These are phyloP conservation scores for Cottus gobio DNA, from an alignment of 2,113 vertebrate genomes.

Conservation along the genomic window DNA sequence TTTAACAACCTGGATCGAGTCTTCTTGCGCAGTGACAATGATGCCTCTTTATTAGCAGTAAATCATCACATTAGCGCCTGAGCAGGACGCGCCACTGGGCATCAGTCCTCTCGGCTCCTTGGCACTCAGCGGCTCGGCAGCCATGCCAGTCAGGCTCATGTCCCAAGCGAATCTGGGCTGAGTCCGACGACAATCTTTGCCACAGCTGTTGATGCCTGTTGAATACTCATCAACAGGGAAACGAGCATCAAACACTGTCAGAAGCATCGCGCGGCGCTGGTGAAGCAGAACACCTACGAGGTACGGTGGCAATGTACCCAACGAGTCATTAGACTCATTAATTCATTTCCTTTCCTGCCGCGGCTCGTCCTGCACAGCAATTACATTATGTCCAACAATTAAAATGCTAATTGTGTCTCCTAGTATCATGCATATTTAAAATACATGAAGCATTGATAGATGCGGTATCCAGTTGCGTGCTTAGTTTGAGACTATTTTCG, in stretches of 20 bases:
- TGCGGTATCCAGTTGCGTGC: neutral
- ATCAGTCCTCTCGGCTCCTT: conserved; percentile 60
- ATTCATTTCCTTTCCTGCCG: conserved; percentile 44
- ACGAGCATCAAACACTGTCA: conserved; percentile 38
- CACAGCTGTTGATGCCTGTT: conserved; percentile 35
- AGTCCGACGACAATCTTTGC: conserved; percentile 52
- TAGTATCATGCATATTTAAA: conserved; percentile 31
- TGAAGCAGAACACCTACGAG: conserved; percentile 59
- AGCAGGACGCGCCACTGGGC: conserved; percentile 60
- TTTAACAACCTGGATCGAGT: conserved; percentile 54
- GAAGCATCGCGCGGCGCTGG: conserved; percentile 10
- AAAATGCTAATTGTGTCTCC: conserved; percentile 61
- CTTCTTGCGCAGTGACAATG: conserved; percentile 61
- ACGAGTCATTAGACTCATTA: conserved; percentile 57
- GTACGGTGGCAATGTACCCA: conserved; percentile 26
- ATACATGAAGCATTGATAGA: conserved; percentile 6
- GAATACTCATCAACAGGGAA: conserved; percentile 52
- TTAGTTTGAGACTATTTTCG: neutral
- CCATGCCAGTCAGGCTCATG: conserved; percentile 66
- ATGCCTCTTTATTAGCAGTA: conserved; percentile 68
- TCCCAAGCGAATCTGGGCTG: conserved; percentile 66
- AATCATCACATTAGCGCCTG: conserved; percentile 70
- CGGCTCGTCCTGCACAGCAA: conserved; percentile 45
- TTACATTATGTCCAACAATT: conserved; percentile 53
- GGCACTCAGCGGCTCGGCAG: conserved; percentile 46